Evolutionary conservation across 2,113 vertebrate genomes (phyloP), one percentile per base, ranked within the genome.

Genomic region (Saguinus midas): DNA sequence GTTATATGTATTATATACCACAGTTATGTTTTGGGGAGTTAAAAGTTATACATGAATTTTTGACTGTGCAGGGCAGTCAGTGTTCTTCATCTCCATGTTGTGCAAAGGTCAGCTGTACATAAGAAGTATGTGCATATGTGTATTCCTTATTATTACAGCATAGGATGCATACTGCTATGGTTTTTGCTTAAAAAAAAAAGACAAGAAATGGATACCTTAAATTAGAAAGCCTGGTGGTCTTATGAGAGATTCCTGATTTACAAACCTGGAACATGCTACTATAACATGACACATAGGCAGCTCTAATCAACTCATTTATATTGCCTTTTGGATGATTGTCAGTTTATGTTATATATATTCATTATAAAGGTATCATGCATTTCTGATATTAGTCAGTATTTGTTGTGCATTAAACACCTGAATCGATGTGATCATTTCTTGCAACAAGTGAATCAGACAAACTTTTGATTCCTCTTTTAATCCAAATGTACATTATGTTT

Each of bases 371-470:
- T 23, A 43, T 6, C 6, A 52, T 66, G n/a, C 50, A 70, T 78
- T 76, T 95, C 70, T 89, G 32, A 43, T 87, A 57, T 58, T 94
- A 87, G n/a, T 90, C 73, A 91, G 40, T 90, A 72, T 72, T 64
- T 85, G 32, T 48, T 86, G 21, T 68, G n/a, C 32, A 48, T 52
- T 92, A 55, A 96, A 40, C 32, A 40, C 93, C 64, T 40, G 58
- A 73, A 83, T 73, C 55, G 94, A 72, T 72, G 40, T 85, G 27
- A 84, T 75, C 37, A 52, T 91, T 93, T 93, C 81, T 96, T 81
- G 75, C 6, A 86, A 78, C n/a, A 72, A 90, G 61, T 72, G 88
- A 75, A 52, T 82, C 27, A 55, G 6, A 81, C 78, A 87, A 17
- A 57, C 8, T 1, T 89, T 50, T 75, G 66, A 68, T 78, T 93